These are phyloP conservation scores for Siniperca knerii DNA, from an alignment of 2,113 vertebrate genomes.

Conservation along the genomic window DNA sequence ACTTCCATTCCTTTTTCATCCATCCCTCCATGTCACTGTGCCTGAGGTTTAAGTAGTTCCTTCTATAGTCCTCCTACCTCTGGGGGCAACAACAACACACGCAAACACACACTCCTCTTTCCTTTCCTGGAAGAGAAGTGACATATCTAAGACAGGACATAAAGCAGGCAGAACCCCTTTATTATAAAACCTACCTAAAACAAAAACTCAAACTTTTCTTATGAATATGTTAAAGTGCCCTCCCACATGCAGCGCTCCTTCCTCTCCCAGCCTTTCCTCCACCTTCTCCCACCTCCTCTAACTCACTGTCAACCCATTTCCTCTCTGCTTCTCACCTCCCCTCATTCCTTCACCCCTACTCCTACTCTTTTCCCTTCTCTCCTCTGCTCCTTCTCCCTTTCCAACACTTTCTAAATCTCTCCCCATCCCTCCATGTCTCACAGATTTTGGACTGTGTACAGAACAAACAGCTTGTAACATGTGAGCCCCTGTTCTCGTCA, in stretches of 20 bases:
- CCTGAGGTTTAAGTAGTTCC: slow-evolving; percentile 26
- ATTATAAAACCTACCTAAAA: slow-evolving; percentile 20
- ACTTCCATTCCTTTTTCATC: slow-evolving; percentile 20
- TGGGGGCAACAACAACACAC: slow-evolving; percentile 15
- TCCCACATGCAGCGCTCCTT: slow-evolving; percentile 22
- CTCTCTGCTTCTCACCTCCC: slow-evolving; percentile 57
- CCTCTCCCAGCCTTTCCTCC: slow-evolving; percentile 20
- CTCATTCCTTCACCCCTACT: slow-evolving; percentile 44
- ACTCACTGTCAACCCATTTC: slow-evolving; percentile 53
- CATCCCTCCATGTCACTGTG: slow-evolving; percentile 15
- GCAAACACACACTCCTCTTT: not conserved
- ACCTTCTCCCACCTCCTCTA: slow-evolving; percentile 51
- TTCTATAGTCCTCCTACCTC: slow-evolving; percentile 18
- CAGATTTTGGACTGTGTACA: slow-evolving; percentile 60
- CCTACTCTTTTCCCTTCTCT: slow-evolving; percentile 48
- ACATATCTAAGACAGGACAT: slow-evolving; percentile 14
- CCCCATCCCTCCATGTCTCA: slow-evolving; percentile 29
- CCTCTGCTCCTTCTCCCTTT: slow-evolving; percentile 30
- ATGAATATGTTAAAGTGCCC: slow-evolving; percentile 54
- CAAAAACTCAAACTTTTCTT: slow-evolving; percentile 31
- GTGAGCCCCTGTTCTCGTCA: slow-evolving; percentile 56
- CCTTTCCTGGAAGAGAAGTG: not conserved
- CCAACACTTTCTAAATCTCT: slow-evolving; percentile 48
- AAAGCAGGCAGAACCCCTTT: slow-evolving; percentile 25
- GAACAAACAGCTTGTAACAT: slow-evolving; percentile 67